phyloP scores from a whole-genome alignment of 2,797 vertebrate species.

The Distichodus sexfasciatus region DNA sequence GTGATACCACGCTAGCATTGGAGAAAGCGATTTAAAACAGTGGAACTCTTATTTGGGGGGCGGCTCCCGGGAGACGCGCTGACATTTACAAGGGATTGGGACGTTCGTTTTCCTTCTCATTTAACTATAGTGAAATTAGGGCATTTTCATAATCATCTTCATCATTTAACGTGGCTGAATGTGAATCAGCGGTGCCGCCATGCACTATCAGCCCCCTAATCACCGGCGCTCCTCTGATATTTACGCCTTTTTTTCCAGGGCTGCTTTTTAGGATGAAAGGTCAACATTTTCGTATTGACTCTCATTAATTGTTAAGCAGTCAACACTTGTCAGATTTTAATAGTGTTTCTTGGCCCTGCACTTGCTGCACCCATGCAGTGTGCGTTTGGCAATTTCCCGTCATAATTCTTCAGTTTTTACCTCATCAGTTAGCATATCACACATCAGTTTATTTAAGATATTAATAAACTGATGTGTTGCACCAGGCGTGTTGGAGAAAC shows the following conservation, averaged over 20 bases:
- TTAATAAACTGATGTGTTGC: too few relatives aligned
- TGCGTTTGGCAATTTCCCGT: neutral
- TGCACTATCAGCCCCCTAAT: slow-evolving; percentile 37
- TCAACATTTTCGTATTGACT: slow-evolving; percentile 28
- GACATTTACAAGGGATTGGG: slow-evolving; percentile 36
- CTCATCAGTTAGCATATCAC: too few relatives aligned
- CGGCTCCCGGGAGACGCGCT: slow-evolving; percentile 25
- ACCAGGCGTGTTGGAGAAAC: too few relatives aligned
- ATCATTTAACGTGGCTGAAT: slow-evolving; percentile 33
- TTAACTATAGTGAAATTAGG: slow-evolving; percentile 40
- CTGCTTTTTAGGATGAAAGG: slow-evolving; percentile 29
- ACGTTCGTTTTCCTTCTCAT: slow-evolving; percentile 24
- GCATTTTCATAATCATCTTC: slow-evolving; percentile 37
- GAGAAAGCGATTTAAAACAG: slow-evolving; percentile 26
- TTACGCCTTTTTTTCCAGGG: slow-evolving; percentile 29
- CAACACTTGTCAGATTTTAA: neutral
- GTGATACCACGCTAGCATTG: too few relatives aligned
- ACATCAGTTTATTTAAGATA: too few relatives aligned
- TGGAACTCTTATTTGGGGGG: slow-evolving; percentile 39
- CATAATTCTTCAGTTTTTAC: too few relatives aligned
- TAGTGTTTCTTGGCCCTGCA: neutral
- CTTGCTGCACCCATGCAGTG: neutral
- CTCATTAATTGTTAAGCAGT: slow-evolving; percentile 36
- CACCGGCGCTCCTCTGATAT: slow-evolving; percentile 37
- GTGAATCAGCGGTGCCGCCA: slow-evolving; percentile 34